Evolutionary conservation across 2,797 vertebrate genomes (phyloP).

Genomic region (Enteromius paludinosus): DNA sequence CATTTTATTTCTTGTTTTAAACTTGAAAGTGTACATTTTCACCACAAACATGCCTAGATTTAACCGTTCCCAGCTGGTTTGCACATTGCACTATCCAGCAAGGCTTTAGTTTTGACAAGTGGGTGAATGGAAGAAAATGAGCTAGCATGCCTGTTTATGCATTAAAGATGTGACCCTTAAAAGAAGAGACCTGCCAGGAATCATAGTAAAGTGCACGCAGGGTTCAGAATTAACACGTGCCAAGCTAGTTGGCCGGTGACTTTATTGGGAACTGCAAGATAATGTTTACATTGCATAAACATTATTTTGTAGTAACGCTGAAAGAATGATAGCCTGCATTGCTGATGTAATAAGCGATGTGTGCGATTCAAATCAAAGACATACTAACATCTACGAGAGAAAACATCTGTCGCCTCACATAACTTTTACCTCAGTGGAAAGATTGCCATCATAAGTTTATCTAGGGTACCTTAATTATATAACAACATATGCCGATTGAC

Average conservation of each 20-base stretch:
- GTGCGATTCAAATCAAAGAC: conserved; percentile 5
- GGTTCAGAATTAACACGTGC: conserved; percentile 20
- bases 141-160: conserved; percentile 58
- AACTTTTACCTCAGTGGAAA: not conserved
- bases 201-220: conserved; percentile 29
- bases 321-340: not conserved
- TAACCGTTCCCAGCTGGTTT: conserved; percentile 64
- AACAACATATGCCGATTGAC: not conserved
- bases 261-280: conserved; percentile 10
- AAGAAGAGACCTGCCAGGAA: conserved; percentile 50
- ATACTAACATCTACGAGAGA: not conserved
- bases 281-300: not conserved
- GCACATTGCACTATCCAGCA: conserved; percentile 38
- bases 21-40: conserved; percentile 65
- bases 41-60: conserved; percentile 60
- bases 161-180: conserved; percentile 65
- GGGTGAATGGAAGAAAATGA: conserved; percentile 56
- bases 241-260: not conserved
- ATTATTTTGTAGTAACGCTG: not conserved
- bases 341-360: not conserved
- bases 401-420: not conserved
- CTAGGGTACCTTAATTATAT: not conserved
- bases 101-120: conserved; percentile 56
- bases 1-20: conserved; percentile 54
- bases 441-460: not conserved